Evolutionary conservation across 37 sponge, comb jelly and placozoan genomes (phyloP).

Genomic region (Agelas oroides): DNA sequence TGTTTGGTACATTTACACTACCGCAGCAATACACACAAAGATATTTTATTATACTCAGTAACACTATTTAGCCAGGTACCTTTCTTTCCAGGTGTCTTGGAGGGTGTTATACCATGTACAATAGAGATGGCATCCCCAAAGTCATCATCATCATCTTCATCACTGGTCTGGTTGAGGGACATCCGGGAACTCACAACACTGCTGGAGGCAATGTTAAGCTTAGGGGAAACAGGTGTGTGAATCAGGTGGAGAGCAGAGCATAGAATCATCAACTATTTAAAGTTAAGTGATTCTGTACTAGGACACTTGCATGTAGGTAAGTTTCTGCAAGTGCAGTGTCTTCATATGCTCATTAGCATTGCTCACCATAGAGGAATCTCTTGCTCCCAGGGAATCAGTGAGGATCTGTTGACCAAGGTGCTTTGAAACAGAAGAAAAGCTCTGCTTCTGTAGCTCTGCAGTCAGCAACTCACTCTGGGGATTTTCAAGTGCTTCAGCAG

Average conservation of each 20-base stretch:
- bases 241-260: not conserved
- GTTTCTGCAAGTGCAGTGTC: too few species aligned
- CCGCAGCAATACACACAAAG: too few species aligned
- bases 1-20: too few species aligned
- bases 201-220: slow-evolving; percentile 47
- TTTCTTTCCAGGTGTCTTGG: not conserved
- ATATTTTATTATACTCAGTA: too few species aligned
- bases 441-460: slow-evolving; percentile 25
- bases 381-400: slow-evolving; percentile 34
- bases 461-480: slow-evolving; percentile 34
- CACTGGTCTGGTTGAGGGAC: slow-evolving; percentile 32
- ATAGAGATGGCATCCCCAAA: slow-evolving; percentile 61
- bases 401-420: slow-evolving; percentile 47
- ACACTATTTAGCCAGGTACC: too few species aligned
- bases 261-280: not conserved
- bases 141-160: slow-evolving; percentile 49
- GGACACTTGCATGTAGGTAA: too few species aligned
- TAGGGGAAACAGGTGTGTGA: not conserved
- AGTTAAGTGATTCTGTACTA: too few species aligned
- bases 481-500: not conserved
- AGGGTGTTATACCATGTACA: slow-evolving; percentile 29
- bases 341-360: too few species aligned
- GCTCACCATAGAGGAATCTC: slow-evolving; percentile 50
- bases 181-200: slow-evolving; percentile 25
- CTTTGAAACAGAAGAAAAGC: slow-evolving; percentile 35